phyloP scores from a whole-genome alignment of 2,888 invertebrate genomes.

The Ichneumoninae sp. region DNA sequence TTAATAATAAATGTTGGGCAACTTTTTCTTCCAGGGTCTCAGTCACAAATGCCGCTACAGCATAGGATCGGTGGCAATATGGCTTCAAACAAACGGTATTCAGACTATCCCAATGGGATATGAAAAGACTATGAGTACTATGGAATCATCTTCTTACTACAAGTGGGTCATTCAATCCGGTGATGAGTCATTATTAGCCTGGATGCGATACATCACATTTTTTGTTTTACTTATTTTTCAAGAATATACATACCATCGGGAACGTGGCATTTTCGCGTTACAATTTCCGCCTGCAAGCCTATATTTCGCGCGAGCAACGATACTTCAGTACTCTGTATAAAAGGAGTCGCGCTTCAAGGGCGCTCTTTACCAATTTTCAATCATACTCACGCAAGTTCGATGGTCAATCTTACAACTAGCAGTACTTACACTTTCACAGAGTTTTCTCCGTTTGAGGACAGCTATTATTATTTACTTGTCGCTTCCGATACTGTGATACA shows the following conservation, averaged over 20 bases:
- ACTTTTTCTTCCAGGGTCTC: conserved; percentile 80
- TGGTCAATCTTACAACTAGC: conserved; percentile 77
- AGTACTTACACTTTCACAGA: conserved; percentile 81
- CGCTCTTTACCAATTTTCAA: conserved; percentile 82
- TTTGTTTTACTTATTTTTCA: conserved; percentile 26
- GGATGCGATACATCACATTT: neutral
- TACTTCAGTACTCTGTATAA: conserved; percentile 79
- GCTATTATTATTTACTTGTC: conserved; percentile 84
- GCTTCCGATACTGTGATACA: conserved; percentile 82
- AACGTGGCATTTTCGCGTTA: conserved; percentile 83
- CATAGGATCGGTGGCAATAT: conserved; percentile 85
- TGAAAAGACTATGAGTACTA: conserved; percentile 79
- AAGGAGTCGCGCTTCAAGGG: conserved; percentile 81
- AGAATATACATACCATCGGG: conserved; percentile 85
- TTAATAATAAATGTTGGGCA: neutral
- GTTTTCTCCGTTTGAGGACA: conserved; percentile 83
- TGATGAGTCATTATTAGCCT: conserved; percentile 1
- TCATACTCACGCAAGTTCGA: conserved; percentile 72
- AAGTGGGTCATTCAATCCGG: conserved; percentile 78
- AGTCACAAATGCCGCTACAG: conserved; percentile 85
- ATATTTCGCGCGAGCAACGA: conserved; percentile 73
- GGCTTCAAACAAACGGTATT: conserved; percentile 83
- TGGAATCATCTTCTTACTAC: conserved; percentile 83
- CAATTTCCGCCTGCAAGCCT: conserved; percentile 83
- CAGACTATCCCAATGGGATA: conserved; percentile 82